These are phyloP conservation scores for Tympanuchus pallidicinctus DNA, from an alignment of 2,113 vertebrate genomes.

Conservation along the genomic window DNA sequence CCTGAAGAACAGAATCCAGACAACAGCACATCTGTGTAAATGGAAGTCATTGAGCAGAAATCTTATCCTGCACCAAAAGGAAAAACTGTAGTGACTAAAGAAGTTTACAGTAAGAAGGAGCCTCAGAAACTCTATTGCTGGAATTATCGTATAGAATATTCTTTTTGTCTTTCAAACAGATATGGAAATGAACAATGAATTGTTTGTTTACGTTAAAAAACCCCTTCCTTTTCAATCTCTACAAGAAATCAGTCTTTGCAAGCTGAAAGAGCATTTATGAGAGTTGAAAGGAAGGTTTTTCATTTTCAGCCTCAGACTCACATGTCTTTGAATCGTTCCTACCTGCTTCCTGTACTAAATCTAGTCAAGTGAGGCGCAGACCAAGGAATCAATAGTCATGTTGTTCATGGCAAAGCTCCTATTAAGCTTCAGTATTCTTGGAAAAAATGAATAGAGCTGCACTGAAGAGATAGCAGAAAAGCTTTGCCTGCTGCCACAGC, in stretches of 20 bases:
- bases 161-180: background rate
- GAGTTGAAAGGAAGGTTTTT: background rate
- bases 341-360: constrained; percentile 10
- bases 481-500: background rate
- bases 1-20: background rate
- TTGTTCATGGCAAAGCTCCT: constrained; percentile 3
- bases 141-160: background rate
- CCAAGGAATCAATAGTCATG: constrained; percentile 7
- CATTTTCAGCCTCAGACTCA: background rate
- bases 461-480: background rate
- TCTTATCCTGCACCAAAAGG: constrained; percentile 14
- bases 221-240: background rate
- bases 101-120: constrained; percentile 19
- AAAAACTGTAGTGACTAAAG: constrained; percentile 23
- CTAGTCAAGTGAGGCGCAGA: background rate
- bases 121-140: background rate
- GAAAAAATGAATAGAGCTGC: background rate
- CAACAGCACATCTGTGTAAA: constrained; percentile 18
- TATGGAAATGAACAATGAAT: background rate
- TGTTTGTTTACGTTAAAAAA: background rate
- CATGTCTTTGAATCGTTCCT: background rate
- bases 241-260: background rate
- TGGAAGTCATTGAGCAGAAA: background rate
- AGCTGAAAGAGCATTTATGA: background rate
- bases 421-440: constrained; percentile 1